Base-by-base conservation (phyloP, 2,888 invertebrate species). In the Drosophila kokeensis region DNA sequence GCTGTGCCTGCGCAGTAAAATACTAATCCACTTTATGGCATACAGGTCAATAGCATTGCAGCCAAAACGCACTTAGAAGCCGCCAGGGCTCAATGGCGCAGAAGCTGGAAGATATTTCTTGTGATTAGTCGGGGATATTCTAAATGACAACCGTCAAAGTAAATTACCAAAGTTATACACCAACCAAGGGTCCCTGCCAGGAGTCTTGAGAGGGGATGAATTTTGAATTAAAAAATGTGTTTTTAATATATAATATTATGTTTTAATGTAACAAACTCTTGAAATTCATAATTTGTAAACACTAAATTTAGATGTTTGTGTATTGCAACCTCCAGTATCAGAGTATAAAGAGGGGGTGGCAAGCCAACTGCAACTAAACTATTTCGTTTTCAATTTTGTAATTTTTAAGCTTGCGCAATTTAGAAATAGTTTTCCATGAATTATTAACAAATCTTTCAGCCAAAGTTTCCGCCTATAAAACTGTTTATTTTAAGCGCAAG, bases 361-460 rank as follows among this genome's bases (percentile, higher is more conserved):
- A 5, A 29, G 45, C 15, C 8, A 24, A 45, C 15, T 32, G 24
- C 38, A 54, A 24, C 52, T 40, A 45, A 59, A 71, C 55, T 78
- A 75, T 64, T 59, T 38, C 60, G 34, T 63, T 72, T 60, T 59
- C 61, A 57, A 80, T 79, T 63, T 57, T 61, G 60, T 60, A 64
- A 71, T 72, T 88, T 73, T 78, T 30, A 80, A 81, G 78, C 64
- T 79, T 63, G 58, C 58, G 74, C 71, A 85, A 73, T 85, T 85
- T 73, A 40, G 29, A 60, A 61, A 77, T 74, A 77, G 69, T 69
- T 50, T 57, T 53, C 62, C 72, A 42, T 73, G 61, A 81, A 88
- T 81, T 86, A 86, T 86, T 83, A 74, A 64, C 78, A 81, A 81
- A 83, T 88, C 81, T 81, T 86, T 52, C 67, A 67, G 76, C 62